Base-by-base conservation (phyloP, 2,888 invertebrate species). In the Mycogona germanica region DNA sequence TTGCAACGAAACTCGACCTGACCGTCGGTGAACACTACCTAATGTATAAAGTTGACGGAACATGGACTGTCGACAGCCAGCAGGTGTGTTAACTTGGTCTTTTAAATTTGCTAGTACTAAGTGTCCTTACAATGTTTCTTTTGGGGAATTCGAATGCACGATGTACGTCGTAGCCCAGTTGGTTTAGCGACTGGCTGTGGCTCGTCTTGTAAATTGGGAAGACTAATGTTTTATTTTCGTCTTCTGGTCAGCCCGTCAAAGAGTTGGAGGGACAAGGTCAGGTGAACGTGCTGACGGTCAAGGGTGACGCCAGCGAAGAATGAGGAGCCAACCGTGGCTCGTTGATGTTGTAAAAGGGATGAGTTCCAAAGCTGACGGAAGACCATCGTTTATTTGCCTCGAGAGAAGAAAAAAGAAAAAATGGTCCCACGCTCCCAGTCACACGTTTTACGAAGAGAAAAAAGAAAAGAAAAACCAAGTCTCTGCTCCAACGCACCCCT, bases 21-120 rank as follows among this genome's bases (percentile, higher is more conserved):
- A 89, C 92, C 1, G 91, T 93, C 73, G 95, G 95, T n/a, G 89
- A 92, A 69, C 93, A 96, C 71, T 86, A 95, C 71, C 96, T 92
- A 70, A 95, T 95, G 71, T 92, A 87, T 72, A 86, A 78, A 70
- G 91, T 92, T 30, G 92, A 92, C 72, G 91, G 91, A 2, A 87
- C 89, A 69, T 91, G 89, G 91, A 80, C 81, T 62, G 84, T 87
- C 70, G 87, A 91, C 70, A 85, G 87, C 35, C 76, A 80, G 60
- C 78, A 84, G 65, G 71, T 72, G n/a, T n/a, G n/a, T n/a, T n/a
- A n/a, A 62, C 59, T 59, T 25, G 28, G 25, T 30, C 30, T 5
- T 9, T 9, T 2, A 35, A 3, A 28, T 30, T 45, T 6, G 17
- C 23, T 21, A 26, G 6, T 23, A 44, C n/a, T 17, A 3, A 21